Evolutionary conservation across 2,888 invertebrate species (phyloP), one percentile per base, ranked within the genome.

Genomic region (Ceraclea dissimilis): DNA sequence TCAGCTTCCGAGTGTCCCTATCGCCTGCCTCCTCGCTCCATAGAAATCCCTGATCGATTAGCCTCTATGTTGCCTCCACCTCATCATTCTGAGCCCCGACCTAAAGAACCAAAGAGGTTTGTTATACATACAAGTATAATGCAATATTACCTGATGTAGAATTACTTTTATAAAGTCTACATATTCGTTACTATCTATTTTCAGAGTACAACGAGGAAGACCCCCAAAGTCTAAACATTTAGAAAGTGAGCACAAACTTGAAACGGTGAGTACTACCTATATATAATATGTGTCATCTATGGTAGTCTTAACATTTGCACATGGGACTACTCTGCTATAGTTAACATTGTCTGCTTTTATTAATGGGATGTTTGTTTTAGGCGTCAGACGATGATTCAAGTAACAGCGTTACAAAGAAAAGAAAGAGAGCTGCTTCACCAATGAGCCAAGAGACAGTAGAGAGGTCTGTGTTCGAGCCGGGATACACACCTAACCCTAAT

Each of bases 1-100:
- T 79, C 80, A 18, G 80, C 83, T n/a, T 79, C 83, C 51, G 80
- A 85, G 55, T 92, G 92, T 69, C 92, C 91, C 0, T 91, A 91
- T 74, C 71, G 60, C 13, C 52, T 61, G 19, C 60, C 59, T 8
- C 31, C 55, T 2, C 19, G 22, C 13, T 70, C 69, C 22, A 61
- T 63, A 16, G 56, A 65, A 56, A 68, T 63, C 63, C 66, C 65
- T 61, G 68, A 58, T 65, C 69, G 67, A 65, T 68, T 69, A 49
- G 65, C 61, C 60, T 64, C 51, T 1, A 11, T 22, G 8, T 39
- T 48, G 18, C 58, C 61, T n/a, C 68, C 70, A 63, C 68, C 60
- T 63, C 64, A 34, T 60, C 65, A 63, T 65, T 65, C 60, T 58
- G 59, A 48, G 48, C 61, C 55, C 50, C 49, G 64, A 54, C 60